A percentile compares a stretch with the other conserved stretches of the same genome.
These are phyloP conservation scores for Lathamus discolor DNA, from an alignment of 2,113 vertebrate genomes.

Conservation along the genomic window DNA sequence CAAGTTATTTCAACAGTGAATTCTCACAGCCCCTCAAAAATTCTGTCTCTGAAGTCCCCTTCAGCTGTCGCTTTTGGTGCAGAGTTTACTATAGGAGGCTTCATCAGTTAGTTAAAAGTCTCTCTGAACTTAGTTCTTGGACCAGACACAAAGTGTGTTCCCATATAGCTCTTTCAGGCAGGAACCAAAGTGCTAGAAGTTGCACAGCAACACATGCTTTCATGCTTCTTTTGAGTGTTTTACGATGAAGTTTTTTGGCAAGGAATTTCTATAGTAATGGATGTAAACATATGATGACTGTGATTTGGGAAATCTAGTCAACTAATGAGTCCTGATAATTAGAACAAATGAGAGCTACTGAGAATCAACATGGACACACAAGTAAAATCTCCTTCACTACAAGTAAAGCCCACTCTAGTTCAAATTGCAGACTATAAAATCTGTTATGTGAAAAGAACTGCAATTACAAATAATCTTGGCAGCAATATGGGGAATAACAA, in stretches of 20 bases:
- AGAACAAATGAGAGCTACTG: background rate
- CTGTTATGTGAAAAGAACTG: background rate
- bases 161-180: background rate
- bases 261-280: background rate
- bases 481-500: background rate
- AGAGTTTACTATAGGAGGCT: background rate
- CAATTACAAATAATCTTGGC: background rate
- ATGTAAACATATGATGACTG: background rate
- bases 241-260: background rate
- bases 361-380: background rate
- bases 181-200: background rate
- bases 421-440: background rate
- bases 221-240: background rate
- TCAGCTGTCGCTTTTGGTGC: background rate
- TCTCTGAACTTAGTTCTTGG: background rate
- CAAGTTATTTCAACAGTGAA: background rate
- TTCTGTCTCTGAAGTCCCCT: background rate
- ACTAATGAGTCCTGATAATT: background rate
- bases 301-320: background rate
- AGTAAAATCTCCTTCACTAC: background rate
- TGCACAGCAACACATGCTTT: background rate
- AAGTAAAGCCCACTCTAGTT: background rate
- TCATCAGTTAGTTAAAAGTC: background rate
- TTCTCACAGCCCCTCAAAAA: background rate
- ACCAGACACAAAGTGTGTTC: background rate